Conservation (phyloP, 2,888 invertebrate genomes). For the Bellardia pandia region DNA sequence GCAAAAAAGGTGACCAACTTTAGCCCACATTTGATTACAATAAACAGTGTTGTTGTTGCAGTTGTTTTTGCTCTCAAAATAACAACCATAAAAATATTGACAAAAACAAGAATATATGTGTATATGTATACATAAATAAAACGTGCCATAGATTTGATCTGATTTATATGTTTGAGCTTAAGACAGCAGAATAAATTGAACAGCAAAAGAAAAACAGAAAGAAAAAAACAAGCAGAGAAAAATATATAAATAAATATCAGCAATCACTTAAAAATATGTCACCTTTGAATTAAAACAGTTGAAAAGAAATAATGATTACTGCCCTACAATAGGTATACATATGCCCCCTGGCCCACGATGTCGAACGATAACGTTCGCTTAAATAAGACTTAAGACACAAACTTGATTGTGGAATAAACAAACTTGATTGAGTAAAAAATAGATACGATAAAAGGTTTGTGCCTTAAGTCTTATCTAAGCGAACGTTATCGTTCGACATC, state of each 20-base stretch:
- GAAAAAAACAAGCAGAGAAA: background rate
- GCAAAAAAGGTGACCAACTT: conserved; percentile 56
- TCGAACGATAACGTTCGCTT: too few relatives aligned
- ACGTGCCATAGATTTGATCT: conserved; percentile 72
- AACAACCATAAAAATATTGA: conserved; percentile 44
- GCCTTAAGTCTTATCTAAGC: too few relatives aligned
- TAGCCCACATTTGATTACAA: conserved; percentile 60
- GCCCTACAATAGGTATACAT: background rate
- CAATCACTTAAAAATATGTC: conserved; percentile 59
- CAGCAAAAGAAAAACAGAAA: background rate
- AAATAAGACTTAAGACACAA: too few relatives aligned
- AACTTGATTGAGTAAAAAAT: too few relatives aligned
- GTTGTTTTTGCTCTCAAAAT: background rate
- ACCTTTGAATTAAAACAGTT: conserved; percentile 39
- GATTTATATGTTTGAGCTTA: conserved; percentile 50
- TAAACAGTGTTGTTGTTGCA: conserved; percentile 10
- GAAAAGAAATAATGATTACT: conserved; percentile 4
- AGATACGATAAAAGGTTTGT: too few relatives aligned
- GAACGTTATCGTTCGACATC: too few relatives aligned
- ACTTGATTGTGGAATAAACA: too few relatives aligned
- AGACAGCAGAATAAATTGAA: conserved; percentile 38
- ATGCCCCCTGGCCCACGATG: too few relatives aligned
- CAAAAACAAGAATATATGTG: background rate
- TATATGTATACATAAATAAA: conserved; percentile 40
- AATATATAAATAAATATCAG: conserved; percentile 46